Evolutionary conservation across 2,113 vertebrate genomes (phyloP), one percentile per base, ranked within the genome.

Genomic region (Dolichotis patagonum): DNA sequence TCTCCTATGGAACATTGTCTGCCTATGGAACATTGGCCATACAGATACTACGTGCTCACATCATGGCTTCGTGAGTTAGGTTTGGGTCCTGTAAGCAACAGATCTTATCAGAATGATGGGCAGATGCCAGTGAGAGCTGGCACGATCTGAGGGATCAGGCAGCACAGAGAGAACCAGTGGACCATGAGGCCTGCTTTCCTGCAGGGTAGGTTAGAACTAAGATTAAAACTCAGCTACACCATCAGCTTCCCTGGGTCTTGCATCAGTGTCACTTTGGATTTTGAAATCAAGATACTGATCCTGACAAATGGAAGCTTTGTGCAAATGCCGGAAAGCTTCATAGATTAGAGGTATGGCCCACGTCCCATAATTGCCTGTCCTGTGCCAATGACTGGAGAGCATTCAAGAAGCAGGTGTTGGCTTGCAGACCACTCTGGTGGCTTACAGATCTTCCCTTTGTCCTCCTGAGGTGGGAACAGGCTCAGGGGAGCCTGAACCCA

Each of bases 361-460:
- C 10, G 6, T 49, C 24, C 46, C 5, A 3, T 81, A 56, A 63
- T 75, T 65, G 83, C 65, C 28, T 83, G 43, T 67, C 11, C 32
- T 3, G 0, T 60, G 54, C 1, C 11, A 52, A 16, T 54, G 58
- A 32, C 80, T 54, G 65, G 52, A 10, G 28, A 81, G 9, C n/a
- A 52, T n/a, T 77, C 32, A 41, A 13, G 3, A 60, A 46, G 12
- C 0, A 0, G 1, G 9, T 22, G 46, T 6, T 14, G 63, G 32
- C 22, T 14, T 43, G 4, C 35, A 38, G n/a, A 26, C 49, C 12
- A 12, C 52, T 1, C 1, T 0, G 10, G n/a, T 5, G 26, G 16
- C 19, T 16, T 85, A 0, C 5, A 52, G 46, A 56, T 54, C 2
- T 20, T 24, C 14, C 0, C 20, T 43, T 11, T 56, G 19, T 88